Percentiles rank a stretch among this genome's conserved stretches.
These are phyloP conservation scores for Hylaeus volcanicus DNA, from an alignment of 1,140 invertebrate species.

Conservation along the genomic window DNA sequence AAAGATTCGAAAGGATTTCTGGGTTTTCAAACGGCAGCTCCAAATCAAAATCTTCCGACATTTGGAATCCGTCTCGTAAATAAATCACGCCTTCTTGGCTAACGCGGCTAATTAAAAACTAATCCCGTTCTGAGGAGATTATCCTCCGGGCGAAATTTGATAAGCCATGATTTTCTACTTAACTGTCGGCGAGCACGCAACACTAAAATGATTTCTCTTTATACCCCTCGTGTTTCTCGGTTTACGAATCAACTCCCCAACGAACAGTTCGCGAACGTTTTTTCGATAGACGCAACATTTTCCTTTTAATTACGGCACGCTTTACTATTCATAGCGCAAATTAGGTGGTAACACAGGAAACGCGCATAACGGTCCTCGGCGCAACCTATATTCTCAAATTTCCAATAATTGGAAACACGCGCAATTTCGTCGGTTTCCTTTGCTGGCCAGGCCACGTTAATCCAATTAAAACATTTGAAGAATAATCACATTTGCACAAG, in stretches of 20 bases:
- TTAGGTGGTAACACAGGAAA: constrained; percentile 10
- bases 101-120: constrained; percentile 14
- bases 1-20: too few relatives aligned
- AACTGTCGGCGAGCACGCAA: constrained; percentile 24
- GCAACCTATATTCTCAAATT: constrained; percentile 25
- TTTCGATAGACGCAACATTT: not conserved
- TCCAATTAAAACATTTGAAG: too few relatives aligned
- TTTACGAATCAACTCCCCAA: not conserved
- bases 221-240: not conserved
- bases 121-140: constrained; percentile 15
- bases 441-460: too few relatives aligned
- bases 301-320: not conserved
- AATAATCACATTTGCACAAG: too few relatives aligned
- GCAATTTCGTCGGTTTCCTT: not conserved
- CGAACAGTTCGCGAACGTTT: not conserved
- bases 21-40: too few relatives aligned
- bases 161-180: constrained; percentile 11
- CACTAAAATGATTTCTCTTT: constrained; percentile 5
- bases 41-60: not conserved
- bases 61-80: not conserved
- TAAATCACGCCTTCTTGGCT: not conserved
- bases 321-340: not conserved
- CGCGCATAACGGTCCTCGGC: not conserved
- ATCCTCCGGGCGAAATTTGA: constrained; percentile 26
- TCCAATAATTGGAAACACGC: not conserved